phyloP scores from a whole-genome alignment of 2,797 vertebrate species.

The Mastacembelus armatus region DNA sequence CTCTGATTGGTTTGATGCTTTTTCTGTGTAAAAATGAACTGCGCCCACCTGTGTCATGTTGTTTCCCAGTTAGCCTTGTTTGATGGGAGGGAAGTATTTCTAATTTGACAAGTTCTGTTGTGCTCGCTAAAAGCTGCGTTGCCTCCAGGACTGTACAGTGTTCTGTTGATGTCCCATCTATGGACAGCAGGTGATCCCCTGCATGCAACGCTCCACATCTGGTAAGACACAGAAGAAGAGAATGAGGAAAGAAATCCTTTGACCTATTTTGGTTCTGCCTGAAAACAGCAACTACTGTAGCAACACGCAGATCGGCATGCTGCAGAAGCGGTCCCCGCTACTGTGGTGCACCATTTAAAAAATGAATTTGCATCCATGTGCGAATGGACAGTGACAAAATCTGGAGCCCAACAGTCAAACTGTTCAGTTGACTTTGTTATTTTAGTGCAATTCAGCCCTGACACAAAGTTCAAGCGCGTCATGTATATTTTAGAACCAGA shows the following conservation, averaged over 20 bases:
- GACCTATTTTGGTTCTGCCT: not conserved
- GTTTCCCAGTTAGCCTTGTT: constrained; percentile 86
- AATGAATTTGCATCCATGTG: not conserved
- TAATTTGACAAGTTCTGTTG: constrained; percentile 89
- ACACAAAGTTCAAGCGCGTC: constrained; percentile 50
- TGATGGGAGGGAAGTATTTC: constrained; percentile 93
- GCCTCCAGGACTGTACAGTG: constrained; percentile 94
- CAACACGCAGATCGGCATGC: too few relatives aligned
- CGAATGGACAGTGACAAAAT: not conserved
- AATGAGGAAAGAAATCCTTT: not conserved
- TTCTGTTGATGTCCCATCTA: constrained; percentile 94
- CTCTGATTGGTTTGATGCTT: too few relatives aligned
- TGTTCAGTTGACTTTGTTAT: constrained; percentile 12
- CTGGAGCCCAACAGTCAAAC: not conserved
- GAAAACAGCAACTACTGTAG: not conserved
- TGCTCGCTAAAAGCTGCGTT: constrained; percentile 92
- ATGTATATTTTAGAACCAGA: constrained; percentile 59
- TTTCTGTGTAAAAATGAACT: too few relatives aligned
- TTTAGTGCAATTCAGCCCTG: constrained; percentile 12
- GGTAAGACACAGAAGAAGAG: constrained; percentile 3
- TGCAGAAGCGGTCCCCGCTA: not conserved
- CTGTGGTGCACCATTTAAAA: not conserved
- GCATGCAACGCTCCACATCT: constrained; percentile 92
- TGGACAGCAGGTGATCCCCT: constrained; percentile 95
- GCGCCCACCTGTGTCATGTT: constrained; percentile 90